A percentile compares a stretch with the other conserved stretches of the same genome.
These are phyloP conservation scores for Actinia equina DNA, from an alignment of 64 coral and sea anemone species.

Conservation along the genomic window DNA sequence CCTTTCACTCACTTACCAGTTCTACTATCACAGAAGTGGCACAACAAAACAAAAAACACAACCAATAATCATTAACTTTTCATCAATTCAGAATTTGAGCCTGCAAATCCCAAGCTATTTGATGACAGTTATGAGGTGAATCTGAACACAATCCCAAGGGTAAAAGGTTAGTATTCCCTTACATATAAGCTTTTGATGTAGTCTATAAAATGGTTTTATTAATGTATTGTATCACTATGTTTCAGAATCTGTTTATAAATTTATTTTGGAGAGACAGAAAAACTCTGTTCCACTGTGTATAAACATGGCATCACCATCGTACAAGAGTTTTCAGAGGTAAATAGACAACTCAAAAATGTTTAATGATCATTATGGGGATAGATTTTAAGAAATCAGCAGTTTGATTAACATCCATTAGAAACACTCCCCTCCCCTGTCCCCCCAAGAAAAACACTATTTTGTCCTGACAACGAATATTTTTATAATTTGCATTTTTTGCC, in stretches of 20 bases:
- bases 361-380: no score
- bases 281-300: constrained; percentile 89
- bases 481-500: no score
- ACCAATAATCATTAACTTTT: not conserved
- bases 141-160: constrained; percentile 69
- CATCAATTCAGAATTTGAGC: constrained; percentile 77
- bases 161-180: constrained; percentile 61
- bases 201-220: not conserved
- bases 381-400: no score
- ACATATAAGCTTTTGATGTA: not conserved
- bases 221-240: not conserved
- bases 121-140: constrained; percentile 96
- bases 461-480: no score
- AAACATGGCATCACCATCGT: constrained; percentile 94
- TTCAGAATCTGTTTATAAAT: constrained; percentile 94
- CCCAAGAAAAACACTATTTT: no score
- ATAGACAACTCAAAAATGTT: no score
- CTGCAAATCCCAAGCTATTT: constrained; percentile 71
- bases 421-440: no score
- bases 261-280: constrained; percentile 78
- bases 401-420: no score
- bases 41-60: no score
- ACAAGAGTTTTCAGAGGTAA: constrained; percentile 97
- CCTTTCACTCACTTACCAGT: not conserved
- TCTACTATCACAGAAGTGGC: no score